These are phyloP conservation scores for Craseonycteris thonglongyai DNA, from an alignment of 2,113 vertebrate species.

Conservation along the genomic window DNA sequence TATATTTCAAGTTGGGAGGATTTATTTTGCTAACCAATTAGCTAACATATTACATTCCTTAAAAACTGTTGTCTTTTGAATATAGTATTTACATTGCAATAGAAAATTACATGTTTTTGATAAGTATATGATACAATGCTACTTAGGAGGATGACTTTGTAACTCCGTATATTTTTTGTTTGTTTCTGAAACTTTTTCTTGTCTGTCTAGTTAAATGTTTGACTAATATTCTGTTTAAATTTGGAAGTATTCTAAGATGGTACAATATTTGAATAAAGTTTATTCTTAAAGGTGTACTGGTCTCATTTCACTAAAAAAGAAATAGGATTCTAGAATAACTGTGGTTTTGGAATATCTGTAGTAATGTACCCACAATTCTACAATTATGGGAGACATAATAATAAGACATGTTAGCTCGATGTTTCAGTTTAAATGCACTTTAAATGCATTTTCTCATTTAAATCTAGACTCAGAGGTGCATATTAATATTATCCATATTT, in stretches of 20 bases:
- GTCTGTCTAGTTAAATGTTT: slow-evolving; percentile 7
- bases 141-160: background rate
- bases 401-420: background rate
- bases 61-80: background rate
- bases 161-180: slow-evolving; percentile 21
- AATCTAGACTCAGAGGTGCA: background rate
- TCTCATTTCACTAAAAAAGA: background rate
- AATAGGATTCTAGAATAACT: background rate
- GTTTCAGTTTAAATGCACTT: background rate
- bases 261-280: slow-evolving; percentile 62
- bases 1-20: background rate
- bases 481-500: background rate
- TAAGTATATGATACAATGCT: background rate
- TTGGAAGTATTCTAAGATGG: background rate
- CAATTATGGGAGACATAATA: background rate
- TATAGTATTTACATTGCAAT: slow-evolving; percentile 35
- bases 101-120: background rate
- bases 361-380: background rate
- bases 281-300: background rate
- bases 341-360: background rate
- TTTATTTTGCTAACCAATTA: slow-evolving; percentile 29
- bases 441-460: background rate
- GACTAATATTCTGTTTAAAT: slow-evolving; percentile 26
- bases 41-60: background rate
- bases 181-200: slow-evolving; percentile 9